phyloP scores from a whole-genome alignment of 2,113 vertebrate species.

The Stictonetta naevosa region DNA sequence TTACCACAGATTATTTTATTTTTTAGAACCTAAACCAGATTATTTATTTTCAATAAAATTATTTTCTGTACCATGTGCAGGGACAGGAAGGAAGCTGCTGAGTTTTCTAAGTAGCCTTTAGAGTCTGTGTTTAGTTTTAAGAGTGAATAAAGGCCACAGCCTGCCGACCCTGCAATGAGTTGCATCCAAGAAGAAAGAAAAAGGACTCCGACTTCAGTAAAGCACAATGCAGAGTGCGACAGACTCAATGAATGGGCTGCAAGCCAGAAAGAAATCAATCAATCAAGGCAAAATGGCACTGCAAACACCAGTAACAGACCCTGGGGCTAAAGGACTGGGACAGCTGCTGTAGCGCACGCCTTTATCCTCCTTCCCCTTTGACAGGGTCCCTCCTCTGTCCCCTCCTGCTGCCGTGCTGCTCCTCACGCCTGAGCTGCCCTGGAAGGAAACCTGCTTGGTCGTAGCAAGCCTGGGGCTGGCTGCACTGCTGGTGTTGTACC shows the following conservation, averaged over 20 bases:
- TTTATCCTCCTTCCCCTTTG: neutral
- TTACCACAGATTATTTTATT: neutral
- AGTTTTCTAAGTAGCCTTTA: neutral
- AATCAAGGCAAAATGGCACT: neutral
- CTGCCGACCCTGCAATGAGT: neutral
- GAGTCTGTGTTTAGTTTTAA: neutral
- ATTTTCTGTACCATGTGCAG: neutral
- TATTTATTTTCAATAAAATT: neutral
- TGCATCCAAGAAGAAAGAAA: neutral
- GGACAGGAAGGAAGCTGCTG: neutral
- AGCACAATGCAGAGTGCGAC: neutral
- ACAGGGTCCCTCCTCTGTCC: neutral
- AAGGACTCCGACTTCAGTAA: neutral
- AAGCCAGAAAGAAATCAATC: neutral
- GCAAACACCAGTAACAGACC: neutral
- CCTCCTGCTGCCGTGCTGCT: neutral
- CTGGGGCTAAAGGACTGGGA: neutral
- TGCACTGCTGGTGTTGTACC: neutral
- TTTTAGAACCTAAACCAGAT: neutral
- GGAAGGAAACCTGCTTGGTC: neutral
- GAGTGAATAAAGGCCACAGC: neutral
- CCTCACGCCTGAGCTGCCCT: accelerated
- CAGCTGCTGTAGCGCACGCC: neutral
- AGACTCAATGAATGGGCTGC: neutral
- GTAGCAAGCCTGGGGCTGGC: accelerated